These are phyloP conservation scores for Mareca penelope DNA, from an alignment of 2,797 vertebrate species.

Conservation along the genomic window DNA sequence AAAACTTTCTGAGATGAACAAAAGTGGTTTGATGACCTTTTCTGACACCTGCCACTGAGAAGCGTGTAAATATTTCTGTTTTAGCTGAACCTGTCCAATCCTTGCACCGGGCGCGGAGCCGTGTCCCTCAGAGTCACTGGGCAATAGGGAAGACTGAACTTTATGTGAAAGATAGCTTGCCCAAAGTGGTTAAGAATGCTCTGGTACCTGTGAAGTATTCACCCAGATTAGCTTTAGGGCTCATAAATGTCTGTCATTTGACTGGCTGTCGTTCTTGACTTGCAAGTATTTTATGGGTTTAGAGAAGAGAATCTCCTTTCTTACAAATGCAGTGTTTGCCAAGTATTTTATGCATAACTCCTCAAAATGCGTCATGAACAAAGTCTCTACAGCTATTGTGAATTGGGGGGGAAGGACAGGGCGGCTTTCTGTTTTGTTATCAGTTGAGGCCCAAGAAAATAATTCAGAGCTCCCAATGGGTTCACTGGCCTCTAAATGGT, in stretches of 20 bases:
- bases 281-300: not conserved
- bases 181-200: too few species aligned
- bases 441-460: not conserved
- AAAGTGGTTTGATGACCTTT: not conserved
- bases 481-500: not conserved
- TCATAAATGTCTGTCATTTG: not conserved
- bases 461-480: not conserved
- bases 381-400: not conserved
- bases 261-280: not conserved
- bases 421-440: not conserved
- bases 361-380: not conserved
- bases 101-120: too few species aligned
- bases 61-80: not conserved
- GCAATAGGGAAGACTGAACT: not conserved
- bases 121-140: too few species aligned
- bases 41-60: not conserved
- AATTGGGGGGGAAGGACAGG: not conserved
- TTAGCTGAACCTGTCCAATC: not conserved
- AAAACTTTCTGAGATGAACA: not conserved
- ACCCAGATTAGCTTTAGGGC: too few species aligned
- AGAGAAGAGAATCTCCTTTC: not conserved
- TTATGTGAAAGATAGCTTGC: not conserved
- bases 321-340: not conserved
- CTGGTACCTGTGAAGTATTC: not conserved
- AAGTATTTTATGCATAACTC: not conserved